Percentiles rank a stretch among this genome's conserved stretches.
These are phyloP conservation scores for Gari tellinella DNA, from an alignment of 2,888 invertebrate species.

Conservation along the genomic window DNA sequence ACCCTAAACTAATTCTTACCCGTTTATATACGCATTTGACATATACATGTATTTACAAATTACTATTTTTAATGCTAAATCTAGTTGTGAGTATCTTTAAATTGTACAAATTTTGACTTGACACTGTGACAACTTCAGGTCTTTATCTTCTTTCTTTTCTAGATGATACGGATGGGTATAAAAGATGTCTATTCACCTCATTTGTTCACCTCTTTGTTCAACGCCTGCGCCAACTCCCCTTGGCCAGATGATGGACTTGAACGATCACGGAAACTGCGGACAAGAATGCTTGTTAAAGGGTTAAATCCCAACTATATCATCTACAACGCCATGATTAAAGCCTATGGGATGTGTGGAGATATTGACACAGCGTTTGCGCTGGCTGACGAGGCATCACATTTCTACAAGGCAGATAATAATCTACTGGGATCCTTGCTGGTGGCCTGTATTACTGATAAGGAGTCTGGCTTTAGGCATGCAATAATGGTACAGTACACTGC, in stretches of 20 bases:
- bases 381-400: constrained; percentile 91
- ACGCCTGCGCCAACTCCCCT: constrained; percentile 94
- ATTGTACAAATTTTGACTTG: too few species aligned
- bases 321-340: constrained; percentile 96
- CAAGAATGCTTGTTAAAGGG: constrained; percentile 89
- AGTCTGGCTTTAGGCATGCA: constrained; percentile 92
- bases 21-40: too few species aligned
- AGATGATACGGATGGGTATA: constrained; percentile 91
- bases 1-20: too few species aligned
- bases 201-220: constrained; percentile 90
- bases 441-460: constrained; percentile 92
- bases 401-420: constrained; percentile 86
- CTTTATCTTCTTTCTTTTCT: constrained; percentile 23
- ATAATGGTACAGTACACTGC: constrained; percentile 86
- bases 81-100: too few species aligned
- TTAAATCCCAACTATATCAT: constrained; percentile 89
- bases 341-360: constrained; percentile 94
- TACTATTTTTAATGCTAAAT: too few species aligned
- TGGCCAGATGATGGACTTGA: constrained; percentile 88
- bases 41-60: too few species aligned
- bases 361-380: constrained; percentile 91
- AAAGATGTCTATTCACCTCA: constrained; percentile 84
- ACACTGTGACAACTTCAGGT: too few species aligned
- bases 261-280: constrained; percentile 88
- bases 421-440: constrained; percentile 93